Evolutionary conservation across 1,140 invertebrate genomes (phyloP).

Genomic region (Aphelinus atriplicis): DNA sequence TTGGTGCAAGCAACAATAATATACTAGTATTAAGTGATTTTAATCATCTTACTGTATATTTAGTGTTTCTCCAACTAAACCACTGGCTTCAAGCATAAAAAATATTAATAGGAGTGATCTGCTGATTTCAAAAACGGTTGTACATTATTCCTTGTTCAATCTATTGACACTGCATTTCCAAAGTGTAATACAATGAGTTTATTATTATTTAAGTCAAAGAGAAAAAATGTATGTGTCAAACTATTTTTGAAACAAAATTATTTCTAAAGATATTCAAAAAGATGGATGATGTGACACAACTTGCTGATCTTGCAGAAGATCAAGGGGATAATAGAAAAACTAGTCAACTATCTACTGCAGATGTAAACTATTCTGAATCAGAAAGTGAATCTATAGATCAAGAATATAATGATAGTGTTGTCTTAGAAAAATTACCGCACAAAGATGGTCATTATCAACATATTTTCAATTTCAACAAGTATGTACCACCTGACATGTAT

Average conservation of each 20-base stretch:
- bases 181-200: not conserved
- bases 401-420: not conserved
- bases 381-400: not conserved
- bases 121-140: not conserved
- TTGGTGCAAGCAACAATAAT: no score
- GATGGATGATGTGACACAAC: constrained; percentile 25
- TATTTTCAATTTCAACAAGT: constrained; percentile 20
- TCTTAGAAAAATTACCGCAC: constrained; percentile 11
- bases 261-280: not conserved
- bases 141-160: no score
- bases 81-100: no score
- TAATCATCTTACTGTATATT: no score
- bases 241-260: not conserved
- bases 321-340: not conserved
- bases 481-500: not conserved
- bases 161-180: not conserved
- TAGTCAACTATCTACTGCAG: not conserved
- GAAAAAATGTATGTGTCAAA: not conserved
- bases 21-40: no score
- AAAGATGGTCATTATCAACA: constrained; percentile 26
- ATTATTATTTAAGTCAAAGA: not conserved
- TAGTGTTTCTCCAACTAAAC: no score
- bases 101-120: no score
- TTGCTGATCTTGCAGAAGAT: constrained; percentile 16
- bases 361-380: not conserved